Conservation (phyloP, 2,797 vertebrate genomes). For the Manis javanica region DNA sequence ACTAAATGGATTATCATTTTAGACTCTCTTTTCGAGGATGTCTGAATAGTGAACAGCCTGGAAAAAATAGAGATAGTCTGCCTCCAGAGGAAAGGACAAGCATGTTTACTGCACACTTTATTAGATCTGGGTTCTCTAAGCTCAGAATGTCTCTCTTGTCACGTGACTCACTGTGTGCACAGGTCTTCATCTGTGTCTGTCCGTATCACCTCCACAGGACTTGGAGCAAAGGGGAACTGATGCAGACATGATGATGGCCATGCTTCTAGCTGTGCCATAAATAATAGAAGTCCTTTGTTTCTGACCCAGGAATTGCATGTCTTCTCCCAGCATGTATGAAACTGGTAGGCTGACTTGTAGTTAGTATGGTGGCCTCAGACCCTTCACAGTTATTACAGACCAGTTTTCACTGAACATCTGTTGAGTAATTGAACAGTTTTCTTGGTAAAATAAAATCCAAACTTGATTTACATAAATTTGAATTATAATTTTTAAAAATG, state of each 20-base stretch:
- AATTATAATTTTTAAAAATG: neutral
- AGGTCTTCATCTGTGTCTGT: neutral
- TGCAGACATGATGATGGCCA: neutral
- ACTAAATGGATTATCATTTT: neutral
- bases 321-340: neutral
- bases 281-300: neutral
- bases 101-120: neutral
- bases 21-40: neutral
- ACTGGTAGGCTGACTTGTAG: neutral
- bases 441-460: conserved; percentile 10
- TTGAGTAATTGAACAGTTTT: neutral
- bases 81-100: neutral
- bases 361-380: neutral
- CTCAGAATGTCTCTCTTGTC: neutral
- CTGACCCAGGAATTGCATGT: neutral
- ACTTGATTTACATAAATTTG: neutral
- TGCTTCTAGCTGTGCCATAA: neutral
- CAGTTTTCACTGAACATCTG: neutral
- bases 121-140: neutral
- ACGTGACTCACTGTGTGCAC: neutral
- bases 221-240: neutral
- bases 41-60: neutral
- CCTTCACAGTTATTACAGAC: neutral
- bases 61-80: neutral
- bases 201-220: neutral